Evolutionary conservation across 2,888 invertebrate genomes (phyloP).

Genomic region (Tenthredo mesomela): DNA sequence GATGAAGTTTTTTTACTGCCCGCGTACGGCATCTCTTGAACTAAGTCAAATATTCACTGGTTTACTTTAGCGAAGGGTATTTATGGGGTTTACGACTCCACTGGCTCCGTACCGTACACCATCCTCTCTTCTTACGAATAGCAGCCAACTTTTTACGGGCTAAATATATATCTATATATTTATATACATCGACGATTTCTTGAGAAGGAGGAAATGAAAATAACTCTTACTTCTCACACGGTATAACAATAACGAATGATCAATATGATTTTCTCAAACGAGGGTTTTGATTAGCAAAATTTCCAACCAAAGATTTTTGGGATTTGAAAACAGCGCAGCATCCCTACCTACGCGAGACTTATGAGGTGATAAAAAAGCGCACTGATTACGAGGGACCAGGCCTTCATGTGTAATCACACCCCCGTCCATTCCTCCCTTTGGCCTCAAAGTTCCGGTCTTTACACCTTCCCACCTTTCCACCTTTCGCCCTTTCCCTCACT

Average conservation of each 20-base stretch:
- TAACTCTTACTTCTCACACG: background rate
- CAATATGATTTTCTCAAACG: background rate
- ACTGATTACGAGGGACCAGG: constrained; percentile 35
- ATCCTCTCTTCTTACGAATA: background rate
- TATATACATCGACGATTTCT: background rate
- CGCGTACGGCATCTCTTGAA: background rate
- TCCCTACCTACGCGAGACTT: constrained; percentile 3
- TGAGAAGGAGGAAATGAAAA: background rate
- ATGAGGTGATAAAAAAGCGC: constrained; percentile 40
- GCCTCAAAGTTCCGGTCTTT: constrained; percentile 38
- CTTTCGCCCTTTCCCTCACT: constrained; percentile 34
- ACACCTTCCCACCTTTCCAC: background rate
- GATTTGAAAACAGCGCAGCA: background rate
- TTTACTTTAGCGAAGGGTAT: constrained; percentile 34
- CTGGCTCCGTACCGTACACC: background rate
- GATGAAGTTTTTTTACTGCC: constrained; percentile 22
- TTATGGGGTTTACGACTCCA: constrained; percentile 34
- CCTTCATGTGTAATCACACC: constrained; percentile 44
- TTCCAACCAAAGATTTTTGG: background rate
- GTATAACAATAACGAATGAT: constrained; percentile 1
- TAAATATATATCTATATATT: background rate
- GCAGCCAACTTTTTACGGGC: constrained; percentile 14
- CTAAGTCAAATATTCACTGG: constrained; percentile 42
- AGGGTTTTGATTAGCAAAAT: too few relatives aligned
- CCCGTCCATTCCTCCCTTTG: constrained; percentile 14